Evolutionary conservation across 2,888 invertebrate genomes (phyloP), one percentile per base, ranked within the genome.

Genomic region (Ectemnius lituratus): DNA sequence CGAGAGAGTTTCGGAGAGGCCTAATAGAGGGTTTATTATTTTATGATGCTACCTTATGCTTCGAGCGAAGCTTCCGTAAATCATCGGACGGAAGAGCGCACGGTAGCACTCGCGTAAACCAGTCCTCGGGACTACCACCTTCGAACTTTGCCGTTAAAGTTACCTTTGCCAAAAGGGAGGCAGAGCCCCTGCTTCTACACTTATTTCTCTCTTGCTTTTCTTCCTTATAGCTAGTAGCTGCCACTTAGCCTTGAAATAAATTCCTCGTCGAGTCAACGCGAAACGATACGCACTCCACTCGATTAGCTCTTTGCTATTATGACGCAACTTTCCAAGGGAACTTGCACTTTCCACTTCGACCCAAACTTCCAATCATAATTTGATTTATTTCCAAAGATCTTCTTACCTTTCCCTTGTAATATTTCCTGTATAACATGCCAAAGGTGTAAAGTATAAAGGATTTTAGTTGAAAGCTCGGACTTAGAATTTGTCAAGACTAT

Each of bases 21-120:
- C 86, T 88, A 88, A 88, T 88, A 86, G 88, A 81, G 67, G 87
- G 87, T 88, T 88, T 88, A 88, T 88, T 88, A 88, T 88, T 88
- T 88, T 88, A 88, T 75, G 87, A 71, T 67, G 78, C 85, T 87
- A 86, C 88, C 87, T 85, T 84, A 76, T 81, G 82, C 85, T 81
- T 87, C 84, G 82, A 83, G 78, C 45, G 20, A n/a, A 67, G 69
- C 65, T 76, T 78, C 76, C 73, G 81, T 86, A 85, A 86, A 86
- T 86, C 86, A 86, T 84, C 75, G 77, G 70, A 79, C n/a, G 82
- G 75, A 83, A 13, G 75, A 77, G n/a, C 76, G 78, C 70, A 82
- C 86, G 75, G 85, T 86, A 86, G 85, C 86, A 70, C 72, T 59
- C 78, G 67, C 73, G 79, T 65, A 72, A 78, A 79, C 76, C 76